Percentiles rank a stretch among this genome's conserved stretches.
Conservation (phyloP, 2,888 invertebrate genomes). For the Podotricha telesiphe region DNA sequence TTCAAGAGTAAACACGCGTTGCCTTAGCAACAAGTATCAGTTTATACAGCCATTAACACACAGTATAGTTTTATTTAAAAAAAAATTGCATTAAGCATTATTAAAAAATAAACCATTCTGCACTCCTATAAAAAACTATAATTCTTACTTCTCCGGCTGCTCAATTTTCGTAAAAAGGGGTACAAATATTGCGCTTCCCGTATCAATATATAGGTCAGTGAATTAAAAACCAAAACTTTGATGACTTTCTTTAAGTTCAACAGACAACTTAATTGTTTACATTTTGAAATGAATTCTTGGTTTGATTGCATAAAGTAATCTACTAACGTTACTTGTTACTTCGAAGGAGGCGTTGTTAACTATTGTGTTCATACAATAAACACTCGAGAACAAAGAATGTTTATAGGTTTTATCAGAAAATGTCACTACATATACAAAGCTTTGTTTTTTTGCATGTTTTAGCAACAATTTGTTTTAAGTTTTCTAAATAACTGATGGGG, state of each 20-base stretch:
- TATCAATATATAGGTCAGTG: neutral
- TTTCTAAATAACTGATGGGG: constrained; percentile 31
- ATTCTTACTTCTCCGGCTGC: no score
- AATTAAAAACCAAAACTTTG: neutral
- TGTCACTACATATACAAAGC: constrained; percentile 65
- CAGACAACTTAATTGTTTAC: constrained; percentile 26
- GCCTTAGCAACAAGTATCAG: no score
- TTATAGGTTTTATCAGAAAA: constrained; percentile 75
- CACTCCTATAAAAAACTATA: no score
- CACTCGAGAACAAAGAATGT: constrained; percentile 74
- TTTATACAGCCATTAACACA: no score
- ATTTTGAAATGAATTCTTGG: constrained; percentile 31
- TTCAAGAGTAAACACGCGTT: no score
- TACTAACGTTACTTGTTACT: constrained; percentile 43
- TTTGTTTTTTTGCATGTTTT: constrained; percentile 57
- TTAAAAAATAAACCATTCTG: no score
- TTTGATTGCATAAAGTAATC: constrained; percentile 41
- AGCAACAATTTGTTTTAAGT: constrained; percentile 48
- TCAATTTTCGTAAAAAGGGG: no score
- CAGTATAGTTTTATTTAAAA: no score
- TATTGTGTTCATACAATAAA: constrained; percentile 59
- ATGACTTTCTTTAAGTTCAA: constrained; percentile 1
- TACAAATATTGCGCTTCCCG: no score
- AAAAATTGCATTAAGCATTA: no score
- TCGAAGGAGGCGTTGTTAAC: constrained; percentile 53